phyloP scores from a whole-genome alignment of 1,140 invertebrate genomes.

The Diuraphis noxia region DNA sequence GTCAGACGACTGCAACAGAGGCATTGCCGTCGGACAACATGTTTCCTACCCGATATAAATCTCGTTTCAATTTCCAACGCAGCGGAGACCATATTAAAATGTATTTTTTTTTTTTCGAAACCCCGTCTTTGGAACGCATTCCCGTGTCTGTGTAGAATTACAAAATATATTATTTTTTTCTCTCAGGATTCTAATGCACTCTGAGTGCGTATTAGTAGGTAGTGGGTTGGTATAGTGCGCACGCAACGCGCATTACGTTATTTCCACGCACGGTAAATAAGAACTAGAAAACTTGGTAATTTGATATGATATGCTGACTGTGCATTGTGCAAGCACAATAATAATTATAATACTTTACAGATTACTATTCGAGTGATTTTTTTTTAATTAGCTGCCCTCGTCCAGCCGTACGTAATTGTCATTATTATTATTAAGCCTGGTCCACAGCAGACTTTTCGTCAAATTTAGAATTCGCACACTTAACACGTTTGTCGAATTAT shows the following conservation, averaged over 20 bases:
- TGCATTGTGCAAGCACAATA: too few species aligned
- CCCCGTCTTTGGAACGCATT: background rate
- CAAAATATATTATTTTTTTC: background rate
- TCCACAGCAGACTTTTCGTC: too few species aligned
- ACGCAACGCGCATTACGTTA: background rate
- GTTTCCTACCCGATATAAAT: conserved; percentile 16
- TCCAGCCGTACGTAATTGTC: background rate
- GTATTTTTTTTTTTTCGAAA: background rate
- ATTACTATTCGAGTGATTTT: background rate
- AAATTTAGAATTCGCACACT: background rate
- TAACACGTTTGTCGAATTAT: background rate
- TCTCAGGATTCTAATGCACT: background rate
- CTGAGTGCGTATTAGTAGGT: background rate
- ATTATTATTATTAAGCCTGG: background rate
- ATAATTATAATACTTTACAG: background rate
- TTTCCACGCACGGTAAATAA: background rate
- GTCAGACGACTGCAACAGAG: background rate
- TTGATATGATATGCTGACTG: background rate
- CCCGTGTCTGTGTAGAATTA: background rate
- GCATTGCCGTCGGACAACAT: background rate
- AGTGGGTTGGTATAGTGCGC: too few species aligned
- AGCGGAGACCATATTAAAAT: background rate
- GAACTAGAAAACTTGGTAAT: background rate
- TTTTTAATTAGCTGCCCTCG: background rate
- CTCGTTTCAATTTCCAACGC: background rate